These are phyloP conservation scores for Siniperca obscura DNA, from an alignment of 2,797 vertebrate species.

Conservation along the genomic window DNA sequence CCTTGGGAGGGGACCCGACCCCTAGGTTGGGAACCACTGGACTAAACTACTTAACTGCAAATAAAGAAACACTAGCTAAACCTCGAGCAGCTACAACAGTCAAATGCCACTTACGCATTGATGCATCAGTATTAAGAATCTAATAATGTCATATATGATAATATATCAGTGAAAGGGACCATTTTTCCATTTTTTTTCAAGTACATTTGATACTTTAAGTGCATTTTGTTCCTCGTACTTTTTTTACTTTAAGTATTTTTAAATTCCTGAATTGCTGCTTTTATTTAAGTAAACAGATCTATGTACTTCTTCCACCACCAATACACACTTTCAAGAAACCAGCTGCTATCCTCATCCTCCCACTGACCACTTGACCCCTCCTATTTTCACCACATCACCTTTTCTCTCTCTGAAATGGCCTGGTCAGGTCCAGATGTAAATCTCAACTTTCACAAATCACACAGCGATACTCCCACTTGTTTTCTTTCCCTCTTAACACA, in stretches of 20 bases:
- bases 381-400: conserved; percentile 30
- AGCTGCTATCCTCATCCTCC: conserved; percentile 47
- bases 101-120: neutral
- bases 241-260: neutral
- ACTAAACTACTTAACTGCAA: neutral
- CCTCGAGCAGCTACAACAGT: neutral
- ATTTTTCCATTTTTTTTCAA: no score
- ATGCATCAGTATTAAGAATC: neutral
- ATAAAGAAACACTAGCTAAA: neutral
- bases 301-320: neutral
- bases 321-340: neutral
- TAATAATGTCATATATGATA: neutral
- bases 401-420: conserved; percentile 34
- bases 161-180: neutral
- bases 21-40: neutral
- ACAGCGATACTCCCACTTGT: conserved; percentile 62
- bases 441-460: conserved; percentile 76
- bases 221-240: neutral
- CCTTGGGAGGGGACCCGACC: neutral
- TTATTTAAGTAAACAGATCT: neutral
- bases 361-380: conserved; percentile 49
- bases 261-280: neutral
- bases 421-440: conserved; percentile 65
- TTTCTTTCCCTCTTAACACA: conserved; percentile 80
- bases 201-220: neutral